phyloP scores from a whole-genome alignment of 1,140 invertebrate genomes.

The Aphelenchoides fujianensis region DNA sequence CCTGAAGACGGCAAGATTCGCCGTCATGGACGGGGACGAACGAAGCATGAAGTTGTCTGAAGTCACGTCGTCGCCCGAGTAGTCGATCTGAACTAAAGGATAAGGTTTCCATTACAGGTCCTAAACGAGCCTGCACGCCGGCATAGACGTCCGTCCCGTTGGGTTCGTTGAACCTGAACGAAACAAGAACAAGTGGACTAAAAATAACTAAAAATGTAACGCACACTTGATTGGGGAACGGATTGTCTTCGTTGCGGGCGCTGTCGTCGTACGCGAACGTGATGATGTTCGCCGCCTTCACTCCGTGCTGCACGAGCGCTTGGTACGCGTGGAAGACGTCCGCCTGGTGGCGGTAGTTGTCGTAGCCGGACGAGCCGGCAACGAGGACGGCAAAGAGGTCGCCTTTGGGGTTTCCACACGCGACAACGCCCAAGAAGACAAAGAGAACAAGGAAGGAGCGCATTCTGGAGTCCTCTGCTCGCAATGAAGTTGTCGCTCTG shows the following conservation, averaged over 20 bases:
- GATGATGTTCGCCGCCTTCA: conserved; percentile 68
- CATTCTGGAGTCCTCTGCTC: too few relatives aligned
- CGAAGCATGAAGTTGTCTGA: conserved; percentile 36
- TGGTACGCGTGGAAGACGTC: conserved; percentile 71
- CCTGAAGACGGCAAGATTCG: conserved; percentile 50
- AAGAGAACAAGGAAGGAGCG: too few relatives aligned
- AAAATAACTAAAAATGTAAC: too few relatives aligned
- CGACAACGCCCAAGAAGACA: too few relatives aligned
- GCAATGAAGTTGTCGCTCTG: too few relatives aligned
- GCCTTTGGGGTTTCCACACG: too few relatives aligned
- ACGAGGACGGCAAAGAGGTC: conserved; percentile 69
- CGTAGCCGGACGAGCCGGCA: conserved; percentile 67
- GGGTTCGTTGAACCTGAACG: too few relatives aligned
- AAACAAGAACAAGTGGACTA: too few relatives aligned
- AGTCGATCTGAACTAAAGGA: conserved; percentile 67
- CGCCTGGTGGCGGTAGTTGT: conserved; percentile 70
- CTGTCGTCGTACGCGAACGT: conserved; percentile 72
- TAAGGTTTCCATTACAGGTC: too few relatives aligned
- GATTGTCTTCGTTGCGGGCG: conserved; percentile 67
- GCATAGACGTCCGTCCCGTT: conserved; percentile 68
- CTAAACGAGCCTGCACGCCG: too few relatives aligned
- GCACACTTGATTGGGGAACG: conserved; percentile 67
- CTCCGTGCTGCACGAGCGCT: conserved; percentile 67
- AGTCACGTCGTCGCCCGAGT: conserved; percentile 62
- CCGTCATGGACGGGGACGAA: too few relatives aligned